Evolutionary conservation across 1,140 invertebrate species (phyloP).

Genomic region (Penaeus indicus): DNA sequence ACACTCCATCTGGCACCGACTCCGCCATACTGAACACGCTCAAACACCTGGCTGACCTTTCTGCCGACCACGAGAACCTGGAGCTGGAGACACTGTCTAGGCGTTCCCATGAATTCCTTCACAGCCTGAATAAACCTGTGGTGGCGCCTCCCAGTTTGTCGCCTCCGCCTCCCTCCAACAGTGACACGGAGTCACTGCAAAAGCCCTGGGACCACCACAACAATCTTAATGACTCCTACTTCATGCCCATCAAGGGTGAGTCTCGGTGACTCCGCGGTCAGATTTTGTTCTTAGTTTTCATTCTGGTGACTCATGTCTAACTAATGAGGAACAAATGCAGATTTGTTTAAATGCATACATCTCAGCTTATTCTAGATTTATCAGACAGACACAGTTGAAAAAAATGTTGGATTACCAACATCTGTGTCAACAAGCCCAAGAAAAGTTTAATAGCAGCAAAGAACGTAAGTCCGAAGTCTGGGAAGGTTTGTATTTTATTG

Average conservation of each 20-base stretch:
- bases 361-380: too few relatives aligned
- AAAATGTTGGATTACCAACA: too few relatives aligned
- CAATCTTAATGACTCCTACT: slow-evolving; percentile 64
- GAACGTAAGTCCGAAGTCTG: too few relatives aligned
- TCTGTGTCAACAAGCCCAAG: too few relatives aligned
- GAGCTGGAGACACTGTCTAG: slow-evolving; percentile 58
- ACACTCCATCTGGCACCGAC: slow-evolving; percentile 56
- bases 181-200: slow-evolving; percentile 52
- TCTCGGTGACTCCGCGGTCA: background rate
- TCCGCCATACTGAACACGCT: slow-evolving; percentile 59
- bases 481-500: too few relatives aligned
- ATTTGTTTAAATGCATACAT: background rate
- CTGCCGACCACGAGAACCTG: slow-evolving; percentile 53
- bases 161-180: slow-evolving; percentile 54
- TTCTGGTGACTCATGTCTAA: slow-evolving; percentile 20
- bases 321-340: background rate
- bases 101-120: slow-evolving; percentile 56
- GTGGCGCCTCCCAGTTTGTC: slow-evolving; percentile 51
- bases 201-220: slow-evolving; percentile 65
- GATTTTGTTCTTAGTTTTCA: slow-evolving; percentile 33
- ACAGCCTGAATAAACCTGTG: slow-evolving; percentile 57
- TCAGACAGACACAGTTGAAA: too few relatives aligned
- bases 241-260: slow-evolving; percentile 64
- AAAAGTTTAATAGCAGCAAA: too few relatives aligned
- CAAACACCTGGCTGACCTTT: slow-evolving; percentile 61